Base-by-base conservation (phyloP, 2,113 vertebrate species). In the Fulmarus glacialis region DNA sequence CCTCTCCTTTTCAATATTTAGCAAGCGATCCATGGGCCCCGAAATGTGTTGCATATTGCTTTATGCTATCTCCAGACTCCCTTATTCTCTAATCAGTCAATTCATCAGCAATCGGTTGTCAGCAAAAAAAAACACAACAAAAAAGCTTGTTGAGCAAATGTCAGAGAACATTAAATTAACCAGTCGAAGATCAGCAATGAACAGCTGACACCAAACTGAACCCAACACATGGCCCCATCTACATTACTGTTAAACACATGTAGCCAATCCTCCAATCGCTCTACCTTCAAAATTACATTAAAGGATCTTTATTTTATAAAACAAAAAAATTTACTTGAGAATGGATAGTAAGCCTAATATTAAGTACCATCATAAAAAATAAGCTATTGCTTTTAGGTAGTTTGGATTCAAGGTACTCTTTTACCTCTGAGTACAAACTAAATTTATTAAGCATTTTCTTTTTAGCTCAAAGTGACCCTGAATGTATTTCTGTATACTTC, bases 151-250 rank as follows among this genome's bases (percentile, higher is more conserved):
- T 68, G 85, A 84, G 63, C 83, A 83, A 92, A 94, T n/a, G 90
- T 96, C 90, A 96, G 78, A 80, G 74, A 88, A 82, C 72, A 91
- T 73, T 97, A 96, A 97, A 97, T 79, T 92, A 96, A 92, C 43
- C 70, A 83, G 90, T 89, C 40, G 17, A 88, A 97, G 93, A 94
- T 81, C 83, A 91, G 82, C 91, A 96, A 85, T 78, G 92, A 95
- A 87, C 97, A 98, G 96, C 97, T 98, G 97, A 95, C 94, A 95
- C 96, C 86, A 93, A 77, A 87, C 1, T 91, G 93, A 96, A 95
- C 82, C 91, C 91, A 93, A 89, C 86, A 86, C 92, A 82, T 93
- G 95, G 92, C 85, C 94, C 83, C 56, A 60, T 93, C 94, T 92
- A 73, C 84, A 77, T 93, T 80, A 71, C 73, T 88, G 64, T 91